A percentile compares a stretch with the other conserved stretches of the same genome.
These are phyloP conservation scores for Drosophila teissieri DNA, from an alignment of 1,140 invertebrate species.

Conservation along the genomic window DNA sequence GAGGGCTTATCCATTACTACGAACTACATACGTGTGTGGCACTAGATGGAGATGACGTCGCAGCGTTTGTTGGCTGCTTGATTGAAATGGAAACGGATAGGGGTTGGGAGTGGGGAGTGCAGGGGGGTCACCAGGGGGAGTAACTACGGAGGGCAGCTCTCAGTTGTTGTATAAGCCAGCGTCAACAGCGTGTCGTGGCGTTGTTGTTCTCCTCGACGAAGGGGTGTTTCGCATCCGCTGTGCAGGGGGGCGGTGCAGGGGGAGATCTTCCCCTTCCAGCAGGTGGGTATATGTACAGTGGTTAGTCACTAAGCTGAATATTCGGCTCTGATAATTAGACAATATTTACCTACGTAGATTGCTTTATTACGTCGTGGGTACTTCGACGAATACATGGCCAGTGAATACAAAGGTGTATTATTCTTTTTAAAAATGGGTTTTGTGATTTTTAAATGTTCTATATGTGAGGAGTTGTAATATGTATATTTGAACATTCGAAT, in stretches of 20 bases:
- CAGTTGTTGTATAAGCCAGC: slow-evolving; percentile 48
- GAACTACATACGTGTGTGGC: slow-evolving; percentile 42
- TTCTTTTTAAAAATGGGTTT: not conserved
- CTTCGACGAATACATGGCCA: too few relatives aligned
- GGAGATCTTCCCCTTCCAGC: slow-evolving; percentile 6
- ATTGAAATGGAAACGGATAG: not conserved
- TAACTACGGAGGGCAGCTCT: slow-evolving; percentile 10
- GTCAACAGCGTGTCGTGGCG: slow-evolving; percentile 67
- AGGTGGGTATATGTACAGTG: slow-evolving; percentile 41
- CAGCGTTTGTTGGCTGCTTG: slow-evolving; percentile 18
- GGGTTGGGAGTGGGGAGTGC: slow-evolving; percentile 10
- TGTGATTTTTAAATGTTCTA: too few relatives aligned
- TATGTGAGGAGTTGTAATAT: too few relatives aligned
- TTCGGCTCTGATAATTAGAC: slow-evolving; percentile 6
- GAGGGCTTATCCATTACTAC: slow-evolving; percentile 15
- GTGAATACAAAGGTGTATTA: too few relatives aligned
- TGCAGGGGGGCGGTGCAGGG: slow-evolving; percentile 1
- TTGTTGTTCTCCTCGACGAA: slow-evolving; percentile 53
- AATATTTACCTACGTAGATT: not conserved
- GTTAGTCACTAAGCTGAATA: slow-evolving; percentile 41
- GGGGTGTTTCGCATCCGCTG: slow-evolving; percentile 61
- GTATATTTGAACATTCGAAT: too few relatives aligned
- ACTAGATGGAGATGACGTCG: slow-evolving; percentile 66
- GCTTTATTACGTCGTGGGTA: not conserved
- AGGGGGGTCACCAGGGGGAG: slow-evolving; percentile 8